phyloP scores from a whole-genome alignment of 2,888 invertebrate species.

The Caenorhabditis sp. region DNA sequence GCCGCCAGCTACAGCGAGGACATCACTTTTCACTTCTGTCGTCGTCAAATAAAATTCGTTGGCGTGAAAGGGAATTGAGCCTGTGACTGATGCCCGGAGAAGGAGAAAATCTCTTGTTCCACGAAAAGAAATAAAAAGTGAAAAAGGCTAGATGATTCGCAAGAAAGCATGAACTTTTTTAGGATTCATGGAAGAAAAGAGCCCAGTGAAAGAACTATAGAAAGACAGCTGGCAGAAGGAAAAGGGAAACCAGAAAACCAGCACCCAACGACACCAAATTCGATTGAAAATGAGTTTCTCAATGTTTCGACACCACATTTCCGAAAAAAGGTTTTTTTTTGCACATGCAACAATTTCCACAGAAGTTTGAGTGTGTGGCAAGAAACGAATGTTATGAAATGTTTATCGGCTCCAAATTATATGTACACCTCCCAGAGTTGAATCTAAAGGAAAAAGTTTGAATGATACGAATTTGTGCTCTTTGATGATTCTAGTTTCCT shows the following conservation, averaged over 20 bases:
- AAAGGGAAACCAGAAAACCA: slow-evolving; percentile 1
- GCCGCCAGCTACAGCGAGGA: slow-evolving; percentile 5
- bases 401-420: too few species aligned
- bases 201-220: not conserved
- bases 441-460: too few species aligned
- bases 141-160: slow-evolving; percentile 18
- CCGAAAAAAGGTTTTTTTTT: not conserved
- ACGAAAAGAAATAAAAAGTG: not conserved
- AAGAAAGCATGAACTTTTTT: slow-evolving; percentile 27
- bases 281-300: slow-evolving; percentile 32
- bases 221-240: not conserved
- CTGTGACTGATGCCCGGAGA: not conserved
- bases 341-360: not conserved
- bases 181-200: slow-evolving; percentile 8
- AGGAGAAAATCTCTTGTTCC: slow-evolving; percentile 9
- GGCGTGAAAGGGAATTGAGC: slow-evolving; percentile 43
- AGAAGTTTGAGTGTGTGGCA: too few species aligned
- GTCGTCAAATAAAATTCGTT: slow-evolving; percentile 39
- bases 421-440: too few species aligned
- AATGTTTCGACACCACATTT: slow-evolving; percentile 25
- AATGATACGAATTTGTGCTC: too few species aligned
- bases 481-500: not conserved
- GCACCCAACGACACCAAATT: slow-evolving; percentile 21
- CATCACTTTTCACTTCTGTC: not conserved
- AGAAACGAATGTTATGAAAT: too few species aligned